These are phyloP conservation scores for Ruditapes philippinarum DNA, from an alignment of 1,140 invertebrate genomes.

Conservation along the genomic window DNA sequence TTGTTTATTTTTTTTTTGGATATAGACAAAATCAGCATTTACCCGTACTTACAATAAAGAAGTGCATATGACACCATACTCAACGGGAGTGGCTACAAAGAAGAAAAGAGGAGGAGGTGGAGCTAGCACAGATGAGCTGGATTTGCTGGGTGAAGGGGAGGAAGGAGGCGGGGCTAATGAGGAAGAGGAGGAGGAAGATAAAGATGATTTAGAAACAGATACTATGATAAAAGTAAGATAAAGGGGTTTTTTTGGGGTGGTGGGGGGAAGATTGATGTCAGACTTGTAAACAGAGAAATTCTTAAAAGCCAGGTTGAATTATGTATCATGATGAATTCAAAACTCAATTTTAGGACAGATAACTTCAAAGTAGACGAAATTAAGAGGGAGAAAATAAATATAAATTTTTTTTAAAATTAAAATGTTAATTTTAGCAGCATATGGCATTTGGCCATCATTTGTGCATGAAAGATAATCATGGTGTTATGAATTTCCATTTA, in stretches of 20 bases:
- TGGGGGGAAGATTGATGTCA: no score
- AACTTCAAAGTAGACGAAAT: no score
- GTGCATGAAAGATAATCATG: no score
- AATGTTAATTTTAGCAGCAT: no score
- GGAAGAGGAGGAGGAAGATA: slow-evolving; percentile 87
- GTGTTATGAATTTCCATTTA: no score
- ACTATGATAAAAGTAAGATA: slow-evolving; percentile 92
- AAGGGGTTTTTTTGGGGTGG: neutral
- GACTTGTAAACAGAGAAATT: no score
- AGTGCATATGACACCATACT: slow-evolving; percentile 91
- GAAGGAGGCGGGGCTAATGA: slow-evolving; percentile 78
- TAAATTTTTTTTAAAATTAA: no score
- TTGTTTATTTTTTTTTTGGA: neutral
- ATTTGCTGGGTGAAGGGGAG: slow-evolving; percentile 41
- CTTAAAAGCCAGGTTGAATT: no score
- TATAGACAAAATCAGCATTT: slow-evolving; percentile 95
- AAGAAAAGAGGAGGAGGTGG: slow-evolving; percentile 87
- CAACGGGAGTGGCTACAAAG: slow-evolving; percentile 88
- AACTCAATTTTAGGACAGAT: no score
- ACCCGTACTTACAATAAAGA: slow-evolving; percentile 97
- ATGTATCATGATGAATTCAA: no score
- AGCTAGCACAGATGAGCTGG: slow-evolving; percentile 80
- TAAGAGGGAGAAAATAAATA: no score
- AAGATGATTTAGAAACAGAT: slow-evolving; percentile 91
- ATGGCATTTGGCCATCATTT: no score